These are phyloP conservation scores for Panulirus ornatus DNA, from an alignment of 1,140 invertebrate species.

Conservation along the genomic window DNA sequence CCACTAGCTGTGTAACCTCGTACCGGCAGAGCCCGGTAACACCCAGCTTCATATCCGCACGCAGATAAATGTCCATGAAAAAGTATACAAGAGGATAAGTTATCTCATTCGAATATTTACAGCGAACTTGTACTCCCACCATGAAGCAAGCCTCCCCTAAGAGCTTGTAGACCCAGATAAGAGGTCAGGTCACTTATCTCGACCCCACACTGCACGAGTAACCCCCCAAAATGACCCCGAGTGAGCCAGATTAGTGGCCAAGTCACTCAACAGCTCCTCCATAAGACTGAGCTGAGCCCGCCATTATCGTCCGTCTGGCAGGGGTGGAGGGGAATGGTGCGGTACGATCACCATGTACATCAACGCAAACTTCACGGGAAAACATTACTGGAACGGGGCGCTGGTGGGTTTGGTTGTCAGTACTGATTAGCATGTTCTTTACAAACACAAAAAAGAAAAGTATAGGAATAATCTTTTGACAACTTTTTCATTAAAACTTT, in stretches of 20 bases:
- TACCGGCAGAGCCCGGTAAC: too few relatives aligned
- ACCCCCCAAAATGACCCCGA: not conserved
- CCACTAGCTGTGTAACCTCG: too few relatives aligned
- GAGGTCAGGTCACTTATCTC: too few relatives aligned
- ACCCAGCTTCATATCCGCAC: too few relatives aligned
- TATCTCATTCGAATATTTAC: too few relatives aligned
- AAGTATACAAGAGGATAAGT: too few relatives aligned
- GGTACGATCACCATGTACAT: not conserved
- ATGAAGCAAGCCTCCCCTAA: too few relatives aligned
- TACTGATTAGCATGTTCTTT: not conserved
- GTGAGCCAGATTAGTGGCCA: not conserved
- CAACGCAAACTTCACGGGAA: not conserved
- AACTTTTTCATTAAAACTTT: too few relatives aligned
- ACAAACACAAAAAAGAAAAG: too few relatives aligned
- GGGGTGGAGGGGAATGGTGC: not conserved
- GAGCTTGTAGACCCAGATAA: too few relatives aligned
- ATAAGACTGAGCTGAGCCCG: not conserved
- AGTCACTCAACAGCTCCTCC: not conserved
- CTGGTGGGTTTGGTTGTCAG: not conserved
- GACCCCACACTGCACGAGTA: not conserved
- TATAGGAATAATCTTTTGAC: not conserved
- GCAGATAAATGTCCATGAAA: too few relatives aligned
- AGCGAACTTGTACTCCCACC: too few relatives aligned
- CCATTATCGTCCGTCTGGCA: not conserved
- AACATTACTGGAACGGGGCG: not conserved